A percentile compares a stretch with the other conserved stretches of the same genome.
Conservation (phyloP, 2,113 vertebrate species). For the Boleophthalmus pectinirostris region DNA sequence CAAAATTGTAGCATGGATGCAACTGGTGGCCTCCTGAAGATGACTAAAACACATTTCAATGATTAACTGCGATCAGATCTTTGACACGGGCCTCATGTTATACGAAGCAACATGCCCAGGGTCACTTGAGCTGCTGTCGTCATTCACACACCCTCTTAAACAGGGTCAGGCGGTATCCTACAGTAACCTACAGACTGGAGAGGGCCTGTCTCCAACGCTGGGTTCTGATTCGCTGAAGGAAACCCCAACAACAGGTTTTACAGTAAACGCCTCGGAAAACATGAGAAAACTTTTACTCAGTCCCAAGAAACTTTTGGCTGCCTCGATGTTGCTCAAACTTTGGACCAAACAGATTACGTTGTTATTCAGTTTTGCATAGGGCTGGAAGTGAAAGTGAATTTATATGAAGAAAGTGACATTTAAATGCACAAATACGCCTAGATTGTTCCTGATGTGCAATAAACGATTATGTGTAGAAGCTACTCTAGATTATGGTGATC, state of each 20-base stretch:
- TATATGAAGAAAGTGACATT: not conserved
- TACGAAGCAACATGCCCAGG: not conserved
- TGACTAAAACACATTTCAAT: no score
- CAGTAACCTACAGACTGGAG: not conserved
- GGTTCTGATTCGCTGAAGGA: conserved; percentile 6
- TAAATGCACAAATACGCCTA: not conserved
- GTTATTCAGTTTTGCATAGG: no score
- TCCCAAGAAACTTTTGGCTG: no score
- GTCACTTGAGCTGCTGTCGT: not conserved
- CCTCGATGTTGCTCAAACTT: no score
- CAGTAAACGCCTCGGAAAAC: not conserved
- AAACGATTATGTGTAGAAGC: not conserved
- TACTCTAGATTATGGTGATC: not conserved
- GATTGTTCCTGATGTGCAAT: not conserved
- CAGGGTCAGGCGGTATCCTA: not conserved
- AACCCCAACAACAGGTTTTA: not conserved
- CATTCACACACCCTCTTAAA: not conserved
- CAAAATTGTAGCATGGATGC: no score
- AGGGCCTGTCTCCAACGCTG: conserved; percentile 8
- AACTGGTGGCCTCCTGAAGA: no score
- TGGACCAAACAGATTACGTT: no score
- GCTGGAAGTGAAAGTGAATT: no score
- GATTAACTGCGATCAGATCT: no score
- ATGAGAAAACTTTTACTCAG: not conserved
- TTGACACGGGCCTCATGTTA: no score